Percentiles rank a stretch among this genome's conserved stretches.
These are phyloP conservation scores for Diacarnus erythraeanus DNA, from an alignment of 37 sponge, comb jelly and placozoan genomes.

Conservation along the genomic window DNA sequence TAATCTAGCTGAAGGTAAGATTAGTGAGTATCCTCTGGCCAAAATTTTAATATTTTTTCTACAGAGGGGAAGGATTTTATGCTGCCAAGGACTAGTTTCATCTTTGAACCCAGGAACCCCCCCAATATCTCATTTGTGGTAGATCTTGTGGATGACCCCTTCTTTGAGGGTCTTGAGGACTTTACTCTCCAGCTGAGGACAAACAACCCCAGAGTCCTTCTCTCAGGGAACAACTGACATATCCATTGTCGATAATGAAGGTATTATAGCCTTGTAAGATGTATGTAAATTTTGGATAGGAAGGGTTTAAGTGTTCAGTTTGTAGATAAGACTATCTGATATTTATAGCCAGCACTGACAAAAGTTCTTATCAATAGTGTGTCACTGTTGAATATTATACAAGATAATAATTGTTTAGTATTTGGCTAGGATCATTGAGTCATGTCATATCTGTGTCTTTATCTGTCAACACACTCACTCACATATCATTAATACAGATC, in stretches of 20 bases:
- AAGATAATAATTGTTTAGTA: no score
- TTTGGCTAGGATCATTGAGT: no score
- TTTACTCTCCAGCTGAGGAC: constrained; percentile 1
- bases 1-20: not conserved
- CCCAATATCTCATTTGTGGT: not conserved
- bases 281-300: not conserved
- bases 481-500: constrained; percentile 2
- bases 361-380: not conserved
- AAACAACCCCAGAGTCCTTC: not conserved
- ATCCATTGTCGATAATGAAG: constrained; percentile 21
- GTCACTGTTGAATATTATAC: not conserved
- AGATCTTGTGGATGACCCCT: constrained; percentile 1
- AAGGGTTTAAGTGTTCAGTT: no score
- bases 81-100: not conserved
- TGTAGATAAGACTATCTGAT: no score
- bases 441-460: no score
- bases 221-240: not conserved
- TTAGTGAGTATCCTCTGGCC: no score
- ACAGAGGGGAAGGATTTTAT: constrained; percentile 3
- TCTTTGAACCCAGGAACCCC: not conserved
- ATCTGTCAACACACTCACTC: no score
- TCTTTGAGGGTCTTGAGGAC: constrained; percentile 23
- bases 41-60: no score
- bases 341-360: no score
- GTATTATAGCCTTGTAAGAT: not conserved